Evolutionary conservation across 64 coral and sea anemone genomes (phyloP).

Genomic region (Pachyseris speciosa): DNA sequence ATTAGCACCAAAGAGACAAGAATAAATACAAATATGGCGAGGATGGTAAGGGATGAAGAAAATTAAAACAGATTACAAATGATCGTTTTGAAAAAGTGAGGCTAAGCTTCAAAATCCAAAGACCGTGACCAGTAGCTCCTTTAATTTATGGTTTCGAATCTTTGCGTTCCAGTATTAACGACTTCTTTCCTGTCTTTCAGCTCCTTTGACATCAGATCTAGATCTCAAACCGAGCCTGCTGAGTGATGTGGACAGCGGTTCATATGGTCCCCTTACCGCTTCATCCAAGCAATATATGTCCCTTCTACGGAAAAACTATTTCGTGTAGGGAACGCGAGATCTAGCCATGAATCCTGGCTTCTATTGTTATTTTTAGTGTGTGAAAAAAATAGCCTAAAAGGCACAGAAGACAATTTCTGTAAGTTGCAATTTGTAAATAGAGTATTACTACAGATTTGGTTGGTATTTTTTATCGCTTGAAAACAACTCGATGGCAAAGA

Average conservation of each 20-base stretch:
- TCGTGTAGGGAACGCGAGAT: slow-evolving; percentile 17
- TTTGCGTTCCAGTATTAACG: no score
- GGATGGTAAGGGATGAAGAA: no score
- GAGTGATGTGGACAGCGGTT: slow-evolving; percentile 43
- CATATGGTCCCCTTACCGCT: slow-evolving; percentile 50
- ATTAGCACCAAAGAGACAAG: no score
- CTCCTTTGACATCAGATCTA: slow-evolving; percentile 63
- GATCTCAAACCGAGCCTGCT: slow-evolving; percentile 59
- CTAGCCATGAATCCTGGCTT: background rate
- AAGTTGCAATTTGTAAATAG: background rate
- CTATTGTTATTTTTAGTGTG: background rate
- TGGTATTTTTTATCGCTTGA: background rate
- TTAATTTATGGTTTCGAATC: no score
- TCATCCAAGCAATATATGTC: slow-evolving; percentile 75
- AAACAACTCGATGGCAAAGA: background rate
- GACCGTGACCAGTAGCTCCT: no score
- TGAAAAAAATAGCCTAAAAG: background rate
- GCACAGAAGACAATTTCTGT: background rate
- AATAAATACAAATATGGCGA: no score
- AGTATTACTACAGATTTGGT: background rate
- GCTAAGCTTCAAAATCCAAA: no score
- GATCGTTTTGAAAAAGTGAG: no score
- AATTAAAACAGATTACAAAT: no score
- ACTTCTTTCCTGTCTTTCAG: background rate
- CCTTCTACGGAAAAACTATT: slow-evolving; percentile 66